Base-by-base conservation (phyloP, 2,797 vertebrate species). In the Ctenochaetus hawaiiensis region DNA sequence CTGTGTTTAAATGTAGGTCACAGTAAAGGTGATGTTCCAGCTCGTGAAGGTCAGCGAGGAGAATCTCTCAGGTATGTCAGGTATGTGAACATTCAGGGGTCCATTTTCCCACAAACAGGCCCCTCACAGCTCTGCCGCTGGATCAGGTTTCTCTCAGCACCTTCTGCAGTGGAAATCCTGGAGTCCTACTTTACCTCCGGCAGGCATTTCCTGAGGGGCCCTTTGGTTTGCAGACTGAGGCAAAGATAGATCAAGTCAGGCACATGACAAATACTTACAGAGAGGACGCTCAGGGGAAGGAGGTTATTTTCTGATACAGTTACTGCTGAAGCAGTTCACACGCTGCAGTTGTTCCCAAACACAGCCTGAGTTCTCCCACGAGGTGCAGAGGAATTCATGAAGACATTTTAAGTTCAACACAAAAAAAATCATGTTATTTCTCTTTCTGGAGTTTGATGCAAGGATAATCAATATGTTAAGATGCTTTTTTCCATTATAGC, bases 81-180 rank as follows among this genome's bases (percentile, higher is more conserved):
- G 84, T 75, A 89, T 93, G 89, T 75, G 80, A 80, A 52, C 49
- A 1, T 8, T 2, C 58, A 64, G 62, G 26, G 69, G 43, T 77
- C 54, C 0, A 4, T 65, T 62, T 79, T 65, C 79, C 60, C 66
- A 58, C 59, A 60, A 53, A 53, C 43, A n/a, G 37, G 13, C 72
- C 48, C 34, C 13, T 22, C 68, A 1, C 44, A 30, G 57, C 72
- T 58, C 48, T n/a, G 22, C 61, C 8, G 14, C 59, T 9, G 81
- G 86, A 64, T 87, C 65, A 65, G 13, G 67, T 92, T 89, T 91
- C 90, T 78, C 72, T 85, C 72, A 44, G 65, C 83, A 78, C 66
- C 62, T 43, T 84, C 81, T 82, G 62, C 75, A 49, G 51, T 80
- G 76, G 67, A 83, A 76, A 80, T 66, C 37, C 75, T 43, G 47